Base-by-base conservation (phyloP, 2,113 vertebrate genomes). In the Brienomyrus brachyistius region DNA sequence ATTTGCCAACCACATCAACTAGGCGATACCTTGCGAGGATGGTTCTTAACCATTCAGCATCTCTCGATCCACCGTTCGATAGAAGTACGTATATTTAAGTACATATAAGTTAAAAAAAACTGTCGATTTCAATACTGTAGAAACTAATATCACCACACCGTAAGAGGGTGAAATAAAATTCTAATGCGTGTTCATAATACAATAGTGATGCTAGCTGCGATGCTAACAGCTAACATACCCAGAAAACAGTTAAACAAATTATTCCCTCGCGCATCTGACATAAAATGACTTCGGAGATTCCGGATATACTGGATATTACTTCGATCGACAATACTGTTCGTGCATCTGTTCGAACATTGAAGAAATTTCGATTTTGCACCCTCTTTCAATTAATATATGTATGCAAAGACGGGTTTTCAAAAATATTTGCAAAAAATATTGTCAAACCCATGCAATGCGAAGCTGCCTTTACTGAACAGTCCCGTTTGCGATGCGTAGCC, bases 321-420 rank as follows among this genome's bases (percentile, higher is more conserved):
- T 89, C 7, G 52, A 89, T 54, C 35, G 13, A 23, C 56, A 85
- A 84, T 43, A 83, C 74, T 83, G 77, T 59, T 89, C 43, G 52
- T 85, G 89, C 35, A 66, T 23, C 85, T 48, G 82, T 54, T 54
- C 35, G 31, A 54, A 84, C 92, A 92, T 91, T 94, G 92, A 89
- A 83, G 94, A 94, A 92, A 91, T 92, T 91, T 93, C 89, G 91
- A 92, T 91, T 91, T 91, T 93, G 88, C 90, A 90, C 89, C 90
- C 89, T 91, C 88, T 82, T 15, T 80, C 48, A 90, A 89, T 56
- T 87, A 88, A 84, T 91, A 88, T 21, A 90, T 90, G 91, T 51
- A 91, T 89, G 92, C 93, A 92, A 91, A 52, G 89, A 91, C 91
- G 77, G 54, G 91, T 88, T 84, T 89, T 91, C 87, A 84, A 91